phyloP scores from a whole-genome alignment of 1,140 invertebrate genomes.

The Parapsyche elsis region DNA sequence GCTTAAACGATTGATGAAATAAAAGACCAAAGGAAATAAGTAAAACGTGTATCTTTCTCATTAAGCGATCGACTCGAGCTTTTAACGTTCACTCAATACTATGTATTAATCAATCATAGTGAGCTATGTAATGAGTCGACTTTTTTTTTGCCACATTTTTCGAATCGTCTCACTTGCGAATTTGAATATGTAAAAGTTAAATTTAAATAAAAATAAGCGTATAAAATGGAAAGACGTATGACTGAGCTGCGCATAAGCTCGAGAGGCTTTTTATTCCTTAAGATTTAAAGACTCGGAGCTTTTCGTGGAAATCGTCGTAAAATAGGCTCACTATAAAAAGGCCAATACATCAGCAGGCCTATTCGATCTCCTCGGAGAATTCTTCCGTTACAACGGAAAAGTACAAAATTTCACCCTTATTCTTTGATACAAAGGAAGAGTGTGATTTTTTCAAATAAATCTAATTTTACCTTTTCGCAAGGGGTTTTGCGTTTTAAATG shows the following conservation, averaged over 20 bases:
- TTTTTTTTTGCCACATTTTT: too few species aligned
- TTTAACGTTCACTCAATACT: background rate
- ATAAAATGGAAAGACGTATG: too few species aligned
- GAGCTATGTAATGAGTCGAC: background rate
- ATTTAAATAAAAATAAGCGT: too few species aligned
- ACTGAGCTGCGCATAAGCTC: too few species aligned
- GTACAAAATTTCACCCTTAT: background rate
- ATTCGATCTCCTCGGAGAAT: too few species aligned
- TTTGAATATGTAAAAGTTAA: too few species aligned
- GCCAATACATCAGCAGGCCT: background rate
- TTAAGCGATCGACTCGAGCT: background rate
- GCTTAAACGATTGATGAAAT: slow-evolving; percentile 13
- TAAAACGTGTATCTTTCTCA: slow-evolving; percentile 6
- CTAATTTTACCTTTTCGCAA: background rate
- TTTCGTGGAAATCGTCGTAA: background rate
- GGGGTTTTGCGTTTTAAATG: background rate
- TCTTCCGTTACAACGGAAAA: background rate
- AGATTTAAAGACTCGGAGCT: background rate
- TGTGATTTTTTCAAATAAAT: too few species aligned
- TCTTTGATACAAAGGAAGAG: background rate
- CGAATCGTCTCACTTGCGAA: too few species aligned
- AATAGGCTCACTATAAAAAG: slow-evolving; percentile 1
- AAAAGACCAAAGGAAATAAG: background rate
- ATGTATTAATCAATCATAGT: slow-evolving; percentile 14
- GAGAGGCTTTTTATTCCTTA: background rate